Conservation (phyloP, 2,888 invertebrate species). For the Graphium colonna region DNA sequence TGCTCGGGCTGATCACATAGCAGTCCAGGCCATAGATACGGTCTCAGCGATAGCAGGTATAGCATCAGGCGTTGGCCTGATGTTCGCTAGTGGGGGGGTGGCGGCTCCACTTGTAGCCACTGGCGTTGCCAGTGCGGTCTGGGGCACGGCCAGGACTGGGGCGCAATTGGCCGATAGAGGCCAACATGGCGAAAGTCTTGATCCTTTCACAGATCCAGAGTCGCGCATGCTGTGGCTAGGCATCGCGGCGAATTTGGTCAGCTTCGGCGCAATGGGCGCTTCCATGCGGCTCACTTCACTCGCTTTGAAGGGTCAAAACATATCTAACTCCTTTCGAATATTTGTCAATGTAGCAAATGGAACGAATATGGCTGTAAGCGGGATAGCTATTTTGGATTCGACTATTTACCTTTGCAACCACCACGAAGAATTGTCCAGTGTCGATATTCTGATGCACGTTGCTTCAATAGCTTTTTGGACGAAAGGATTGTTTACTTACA, state of each 20-base stretch:
- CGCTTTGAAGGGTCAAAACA: slow-evolving; percentile 29
- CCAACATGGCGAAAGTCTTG: slow-evolving; percentile 30
- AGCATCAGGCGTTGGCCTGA: slow-evolving; percentile 26
- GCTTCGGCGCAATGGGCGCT: slow-evolving; percentile 36
- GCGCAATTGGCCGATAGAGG: slow-evolving; percentile 32
- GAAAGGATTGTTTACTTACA: slow-evolving; percentile 32
- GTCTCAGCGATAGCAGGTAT: slow-evolving; percentile 29
- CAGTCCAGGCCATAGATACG: slow-evolving; percentile 23
- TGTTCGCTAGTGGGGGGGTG: slow-evolving; percentile 30
- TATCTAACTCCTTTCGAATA: slow-evolving; percentile 30
- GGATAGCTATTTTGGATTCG: slow-evolving; percentile 31
- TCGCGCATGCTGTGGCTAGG: slow-evolving; percentile 36
- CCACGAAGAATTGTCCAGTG: slow-evolving; percentile 28
- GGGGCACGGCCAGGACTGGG: slow-evolving; percentile 29
- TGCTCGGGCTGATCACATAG: background rate
- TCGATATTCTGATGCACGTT: slow-evolving; percentile 32
- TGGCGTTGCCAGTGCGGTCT: slow-evolving; percentile 27
- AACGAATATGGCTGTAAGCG: slow-evolving; percentile 30
- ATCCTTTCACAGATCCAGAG: slow-evolving; percentile 30
- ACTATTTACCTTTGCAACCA: slow-evolving; percentile 29
- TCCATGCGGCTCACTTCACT: slow-evolving; percentile 33
- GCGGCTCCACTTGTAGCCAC: slow-evolving; percentile 29
- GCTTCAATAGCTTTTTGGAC: slow-evolving; percentile 34
- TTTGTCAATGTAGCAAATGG: slow-evolving; percentile 33
- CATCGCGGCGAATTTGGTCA: slow-evolving; percentile 33